These are phyloP conservation scores for Epistrophe grossulariae DNA, from an alignment of 2,888 invertebrate genomes.

Conservation along the genomic window DNA sequence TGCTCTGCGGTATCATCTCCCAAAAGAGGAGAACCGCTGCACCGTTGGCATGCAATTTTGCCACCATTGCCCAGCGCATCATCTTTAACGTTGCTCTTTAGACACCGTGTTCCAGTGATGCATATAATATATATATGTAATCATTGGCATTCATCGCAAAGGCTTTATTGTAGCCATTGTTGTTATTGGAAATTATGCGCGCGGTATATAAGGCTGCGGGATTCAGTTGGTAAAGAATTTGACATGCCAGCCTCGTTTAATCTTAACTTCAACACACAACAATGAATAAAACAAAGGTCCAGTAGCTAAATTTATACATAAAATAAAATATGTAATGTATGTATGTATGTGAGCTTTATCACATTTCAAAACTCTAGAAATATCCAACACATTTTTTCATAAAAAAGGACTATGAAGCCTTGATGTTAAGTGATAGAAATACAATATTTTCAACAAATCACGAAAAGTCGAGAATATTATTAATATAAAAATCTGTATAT, in stretches of 20 bases:
- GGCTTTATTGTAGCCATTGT: slow-evolving; percentile 67
- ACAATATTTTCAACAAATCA: no score
- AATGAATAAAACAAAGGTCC: neutral
- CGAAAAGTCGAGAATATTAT: no score
- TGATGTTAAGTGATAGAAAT: no score
- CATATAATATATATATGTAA: slow-evolving; percentile 31
- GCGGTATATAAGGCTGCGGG: slow-evolving; percentile 31
- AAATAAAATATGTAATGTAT: neutral
- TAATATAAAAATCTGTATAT: no score
- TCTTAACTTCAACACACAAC: neutral
- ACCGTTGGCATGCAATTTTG: slow-evolving; percentile 37
- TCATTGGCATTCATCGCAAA: slow-evolving; percentile 54
- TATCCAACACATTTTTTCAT: neutral
- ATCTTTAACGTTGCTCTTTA: slow-evolving; percentile 50
- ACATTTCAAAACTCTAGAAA: neutral
- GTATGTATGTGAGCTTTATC: neutral
- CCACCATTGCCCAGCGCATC: slow-evolving; percentile 41
- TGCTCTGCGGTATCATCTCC: slow-evolving; percentile 24
- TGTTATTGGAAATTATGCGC: slow-evolving; percentile 58
- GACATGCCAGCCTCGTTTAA: slow-evolving; percentile 28
- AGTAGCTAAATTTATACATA: neutral
- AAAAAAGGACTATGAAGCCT: neutral
- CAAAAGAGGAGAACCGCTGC: slow-evolving; percentile 7
- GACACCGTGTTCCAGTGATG: slow-evolving; percentile 25
- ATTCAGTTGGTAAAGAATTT: slow-evolving; percentile 11